Base-by-base conservation (phyloP, 1,140 invertebrate species). In the Bombyx mandarina region DNA sequence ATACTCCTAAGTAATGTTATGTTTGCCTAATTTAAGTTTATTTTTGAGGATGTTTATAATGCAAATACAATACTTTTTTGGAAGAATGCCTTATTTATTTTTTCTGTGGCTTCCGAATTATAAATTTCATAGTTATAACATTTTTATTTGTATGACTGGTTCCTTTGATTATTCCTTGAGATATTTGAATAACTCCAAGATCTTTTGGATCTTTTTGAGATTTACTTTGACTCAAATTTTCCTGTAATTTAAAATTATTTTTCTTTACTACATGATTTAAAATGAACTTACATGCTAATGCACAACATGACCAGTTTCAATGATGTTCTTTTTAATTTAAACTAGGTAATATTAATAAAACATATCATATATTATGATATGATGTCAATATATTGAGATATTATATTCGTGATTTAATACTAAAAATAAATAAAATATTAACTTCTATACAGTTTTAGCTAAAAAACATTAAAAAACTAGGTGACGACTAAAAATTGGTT, bases 1-100 rank as follows among this genome's bases (percentile, higher is more conserved):
- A 79, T 64, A 79, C 71, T 68, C 80, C 82, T 63, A 84, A 83
- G 65, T 64, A 69, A 62, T 45, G 52, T 43, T 59, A 52, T 22
- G 18, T 57, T 44, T 26, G 45, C 51, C 42, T 18, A 44, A 51
- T 45, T 50, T 8, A 50, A 8, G 7, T 8, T 51, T 51, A 7
- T 35, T 44, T 44, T 44, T 54, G 44, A 54, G 44, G 18, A 44
- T 54, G 43, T 43, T 22, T 45, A 7, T 8, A 12, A 12, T 54
- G 12, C 12, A n/a, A 44, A n/a, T 54, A 8, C 43, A 10, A 2
- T 54, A 44, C 18, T 54, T 54, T 45, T 53, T 54, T 8, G 1
- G 42, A 35, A 35, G n/a, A 54, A 54, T 1, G 7, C 8, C 10
- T 53, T 56, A 56, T 10, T 60, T 53, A 49, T 35, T 58, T 45